Evolutionary conservation across 1,140 invertebrate species (phyloP).

Genomic region (Scaptomyza pallida): DNA sequence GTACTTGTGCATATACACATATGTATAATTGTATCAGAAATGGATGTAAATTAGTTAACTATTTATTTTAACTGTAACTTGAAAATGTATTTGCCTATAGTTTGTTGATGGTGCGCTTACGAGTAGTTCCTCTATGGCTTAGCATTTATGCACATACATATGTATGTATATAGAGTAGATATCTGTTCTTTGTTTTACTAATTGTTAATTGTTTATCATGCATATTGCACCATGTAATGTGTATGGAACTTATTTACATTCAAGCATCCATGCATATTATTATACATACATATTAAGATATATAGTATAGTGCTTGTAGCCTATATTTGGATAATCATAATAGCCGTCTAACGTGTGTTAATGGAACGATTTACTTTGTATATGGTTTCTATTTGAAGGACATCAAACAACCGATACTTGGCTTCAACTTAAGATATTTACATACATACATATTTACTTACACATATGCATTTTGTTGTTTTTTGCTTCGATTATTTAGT

Average conservation of each 20-base stretch:
- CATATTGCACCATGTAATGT: conserved; percentile 8
- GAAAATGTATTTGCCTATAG: conserved; percentile 43
- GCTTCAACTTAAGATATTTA: conserved; percentile 29
- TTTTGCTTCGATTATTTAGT: conserved; percentile 39
- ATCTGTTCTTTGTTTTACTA: conserved; percentile 59
- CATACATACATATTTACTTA: background rate
- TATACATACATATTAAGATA: conserved; percentile 3
- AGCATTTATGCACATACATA: too few relatives aligned
- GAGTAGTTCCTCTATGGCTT: conserved; percentile 31
- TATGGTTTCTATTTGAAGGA: conserved; percentile 2
- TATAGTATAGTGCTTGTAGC: conserved; percentile 5
- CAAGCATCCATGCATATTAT: conserved; percentile 19
- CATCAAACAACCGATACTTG: conserved; percentile 10
- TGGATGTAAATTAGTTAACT: conserved; percentile 55
- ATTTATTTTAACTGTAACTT: conserved; percentile 67
- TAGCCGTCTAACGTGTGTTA: conserved; percentile 9
- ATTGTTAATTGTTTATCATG: conserved; percentile 63
- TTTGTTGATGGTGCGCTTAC: conserved; percentile 39
- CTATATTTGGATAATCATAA: conserved; percentile 13
- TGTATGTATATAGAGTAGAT: conserved; percentile 20
- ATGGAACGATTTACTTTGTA: conserved; percentile 2
- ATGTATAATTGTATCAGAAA: conserved; percentile 2
- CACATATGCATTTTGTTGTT: conserved; percentile 43
- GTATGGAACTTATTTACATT: conserved; percentile 6
- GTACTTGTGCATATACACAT: background rate